phyloP scores from a whole-genome alignment of 2,888 invertebrate species.

The Thumatha senex region DNA sequence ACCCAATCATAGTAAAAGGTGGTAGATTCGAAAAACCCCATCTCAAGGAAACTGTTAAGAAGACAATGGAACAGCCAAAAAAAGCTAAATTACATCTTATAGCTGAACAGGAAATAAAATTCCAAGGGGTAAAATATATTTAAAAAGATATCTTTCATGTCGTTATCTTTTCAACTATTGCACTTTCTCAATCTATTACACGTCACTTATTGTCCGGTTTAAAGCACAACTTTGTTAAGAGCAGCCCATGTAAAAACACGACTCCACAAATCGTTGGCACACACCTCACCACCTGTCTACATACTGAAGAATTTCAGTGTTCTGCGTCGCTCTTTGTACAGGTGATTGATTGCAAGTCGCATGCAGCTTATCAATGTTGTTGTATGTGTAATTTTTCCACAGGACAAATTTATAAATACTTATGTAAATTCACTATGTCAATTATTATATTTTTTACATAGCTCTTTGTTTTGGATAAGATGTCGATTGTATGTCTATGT shows the following conservation, averaged over 20 bases:
- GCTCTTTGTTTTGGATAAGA: too few species aligned
- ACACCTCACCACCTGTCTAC: constrained; percentile 22
- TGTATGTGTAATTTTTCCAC: constrained; percentile 33
- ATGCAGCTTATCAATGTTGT: constrained; percentile 58
- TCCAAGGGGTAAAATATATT: constrained; percentile 66
- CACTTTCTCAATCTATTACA: constrained; percentile 30
- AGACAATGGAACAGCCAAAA: constrained; percentile 65
- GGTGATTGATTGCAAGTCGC: constrained; percentile 59
- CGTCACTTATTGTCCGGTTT: constrained; percentile 34
- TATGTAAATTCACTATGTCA: background rate
- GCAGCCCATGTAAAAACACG: constrained; percentile 27
- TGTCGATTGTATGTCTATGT: too few species aligned
- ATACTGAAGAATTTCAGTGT: constrained; percentile 29
- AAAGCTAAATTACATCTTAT: constrained; percentile 43
- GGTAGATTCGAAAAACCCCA: constrained; percentile 78
- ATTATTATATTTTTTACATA: too few species aligned
- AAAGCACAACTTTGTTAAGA: constrained; percentile 32
- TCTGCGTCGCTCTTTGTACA: constrained; percentile 34
- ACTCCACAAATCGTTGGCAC: constrained; percentile 33
- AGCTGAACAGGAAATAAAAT: constrained; percentile 44
- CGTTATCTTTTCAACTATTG: constrained; percentile 41
- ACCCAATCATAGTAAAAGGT: constrained; percentile 70
- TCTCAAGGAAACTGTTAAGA: constrained; percentile 76
- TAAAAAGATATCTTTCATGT: constrained; percentile 42
- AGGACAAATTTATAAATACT: constrained; percentile 15